A percentile compares a stretch with the other conserved stretches of the same genome.
Evolutionary conservation across 1,140 invertebrate species (phyloP).

Genomic region (Drosophila carrolli): DNA sequence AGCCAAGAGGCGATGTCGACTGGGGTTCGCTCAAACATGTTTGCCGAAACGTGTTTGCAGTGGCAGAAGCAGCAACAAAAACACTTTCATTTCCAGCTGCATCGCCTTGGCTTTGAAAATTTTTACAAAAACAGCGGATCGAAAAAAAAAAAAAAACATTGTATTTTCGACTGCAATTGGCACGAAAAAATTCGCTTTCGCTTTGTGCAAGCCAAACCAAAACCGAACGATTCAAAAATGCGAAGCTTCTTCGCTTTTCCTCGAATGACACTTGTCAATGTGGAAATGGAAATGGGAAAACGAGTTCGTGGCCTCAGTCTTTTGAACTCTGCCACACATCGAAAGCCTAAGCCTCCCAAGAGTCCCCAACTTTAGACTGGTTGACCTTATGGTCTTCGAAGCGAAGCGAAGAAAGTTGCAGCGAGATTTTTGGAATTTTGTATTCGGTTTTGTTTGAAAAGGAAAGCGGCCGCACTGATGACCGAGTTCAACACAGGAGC

Average conservation of each 20-base stretch:
- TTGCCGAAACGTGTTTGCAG: conserved; percentile 60
- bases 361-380: conserved; percentile 7
- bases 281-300: conserved; percentile 53
- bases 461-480: conserved; percentile 22
- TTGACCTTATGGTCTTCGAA: conserved; percentile 41
- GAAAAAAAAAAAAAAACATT: neutral
- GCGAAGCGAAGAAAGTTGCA: conserved; percentile 56
- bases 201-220: conserved; percentile 27
- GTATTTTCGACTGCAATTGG: conserved; percentile 69
- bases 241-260: conserved; percentile 41
- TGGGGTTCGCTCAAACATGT: conserved; percentile 61
- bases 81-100: conserved; percentile 68
- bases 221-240: conserved; percentile 49
- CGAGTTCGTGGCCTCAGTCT: conserved; percentile 75
- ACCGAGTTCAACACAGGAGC: conserved; percentile 3
- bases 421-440: conserved; percentile 27
- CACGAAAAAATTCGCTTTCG: conserved; percentile 76
- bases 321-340: conserved; percentile 59
- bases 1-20: conserved; percentile 14
- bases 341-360: conserved; percentile 11
- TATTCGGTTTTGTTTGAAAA: conserved; percentile 19
- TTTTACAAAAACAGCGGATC: neutral
- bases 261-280: conserved; percentile 68
- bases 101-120: conserved; percentile 62
- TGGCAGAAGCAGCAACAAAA: conserved; percentile 51